Conservation (phyloP, 2,797 vertebrate species). For the Remorina albescens region DNA sequence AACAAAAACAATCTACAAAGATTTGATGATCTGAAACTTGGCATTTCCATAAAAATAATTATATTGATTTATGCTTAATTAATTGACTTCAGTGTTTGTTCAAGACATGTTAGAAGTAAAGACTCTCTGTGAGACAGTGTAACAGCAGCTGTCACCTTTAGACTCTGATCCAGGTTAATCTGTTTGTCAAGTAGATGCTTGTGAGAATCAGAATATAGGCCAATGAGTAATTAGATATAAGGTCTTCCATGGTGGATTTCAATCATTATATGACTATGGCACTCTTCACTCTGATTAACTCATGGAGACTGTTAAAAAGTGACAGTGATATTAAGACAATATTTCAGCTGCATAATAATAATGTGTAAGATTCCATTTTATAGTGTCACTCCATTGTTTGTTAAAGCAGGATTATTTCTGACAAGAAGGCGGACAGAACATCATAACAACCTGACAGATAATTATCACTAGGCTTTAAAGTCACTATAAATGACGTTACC, state of each 20-base stretch:
- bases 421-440: background rate
- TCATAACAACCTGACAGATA: no score
- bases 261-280: background rate
- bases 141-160: background rate
- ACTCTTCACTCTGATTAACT: background rate
- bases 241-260: background rate
- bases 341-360: background rate
- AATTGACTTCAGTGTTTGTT: background rate
- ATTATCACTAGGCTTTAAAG: no score
- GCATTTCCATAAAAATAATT: background rate
- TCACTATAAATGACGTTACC: no score
- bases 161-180: background rate
- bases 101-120: background rate
- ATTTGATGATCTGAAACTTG: conserved; percentile 1
- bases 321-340: background rate
- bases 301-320: background rate
- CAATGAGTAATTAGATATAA: background rate
- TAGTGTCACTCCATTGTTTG: background rate
- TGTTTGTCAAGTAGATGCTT: background rate
- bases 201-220: background rate
- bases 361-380: background rate
- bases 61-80: background rate
- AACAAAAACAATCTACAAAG: background rate
- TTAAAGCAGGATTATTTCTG: background rate
- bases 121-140: background rate